phyloP scores from a whole-genome alignment of 2,888 invertebrate genomes.

The Anticlea derivata region DNA sequence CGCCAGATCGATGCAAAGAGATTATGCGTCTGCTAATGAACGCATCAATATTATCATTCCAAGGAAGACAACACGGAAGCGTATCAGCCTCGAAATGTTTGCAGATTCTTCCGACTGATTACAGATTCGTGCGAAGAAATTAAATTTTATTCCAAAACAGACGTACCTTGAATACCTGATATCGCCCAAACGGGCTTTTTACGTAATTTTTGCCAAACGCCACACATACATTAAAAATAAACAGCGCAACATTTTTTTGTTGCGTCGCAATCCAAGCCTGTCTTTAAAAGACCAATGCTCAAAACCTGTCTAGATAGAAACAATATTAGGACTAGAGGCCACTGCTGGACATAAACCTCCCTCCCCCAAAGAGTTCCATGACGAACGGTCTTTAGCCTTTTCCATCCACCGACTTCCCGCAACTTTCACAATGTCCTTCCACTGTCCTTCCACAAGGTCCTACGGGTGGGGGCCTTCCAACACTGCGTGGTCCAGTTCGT shows the following conservation, averaged over 20 bases:
- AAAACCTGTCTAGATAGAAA: too few species aligned
- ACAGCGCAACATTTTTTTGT: not conserved
- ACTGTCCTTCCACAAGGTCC: too few species aligned
- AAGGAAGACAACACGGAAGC: conserved; percentile 33
- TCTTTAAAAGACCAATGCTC: too few species aligned
- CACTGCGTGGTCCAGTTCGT: too few species aligned
- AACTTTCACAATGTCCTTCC: too few species aligned
- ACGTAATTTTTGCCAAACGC: conserved; percentile 13
- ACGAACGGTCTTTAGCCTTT: too few species aligned
- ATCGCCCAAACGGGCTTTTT: conserved; percentile 1
- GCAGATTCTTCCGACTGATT: conserved; percentile 34
- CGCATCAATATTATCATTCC: conserved; percentile 15
- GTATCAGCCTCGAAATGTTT: conserved; percentile 31
- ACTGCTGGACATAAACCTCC: too few species aligned
- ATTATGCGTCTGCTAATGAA: not conserved
- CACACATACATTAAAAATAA: not conserved
- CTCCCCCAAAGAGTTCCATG: too few species aligned
- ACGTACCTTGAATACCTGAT: conserved; percentile 14
- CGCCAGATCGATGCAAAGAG: too few species aligned
- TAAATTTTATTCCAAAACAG: conserved; percentile 31
- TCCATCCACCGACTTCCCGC: too few species aligned
- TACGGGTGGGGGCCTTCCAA: too few species aligned
- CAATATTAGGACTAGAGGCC: too few species aligned
- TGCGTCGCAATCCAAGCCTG: not conserved
- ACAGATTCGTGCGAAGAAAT: conserved; percentile 34